Percentiles rank a stretch among this genome's conserved stretches.
Evolutionary conservation across 2,797 vertebrate genomes (phyloP).

Genomic region (Oophaga sylvatica): DNA sequence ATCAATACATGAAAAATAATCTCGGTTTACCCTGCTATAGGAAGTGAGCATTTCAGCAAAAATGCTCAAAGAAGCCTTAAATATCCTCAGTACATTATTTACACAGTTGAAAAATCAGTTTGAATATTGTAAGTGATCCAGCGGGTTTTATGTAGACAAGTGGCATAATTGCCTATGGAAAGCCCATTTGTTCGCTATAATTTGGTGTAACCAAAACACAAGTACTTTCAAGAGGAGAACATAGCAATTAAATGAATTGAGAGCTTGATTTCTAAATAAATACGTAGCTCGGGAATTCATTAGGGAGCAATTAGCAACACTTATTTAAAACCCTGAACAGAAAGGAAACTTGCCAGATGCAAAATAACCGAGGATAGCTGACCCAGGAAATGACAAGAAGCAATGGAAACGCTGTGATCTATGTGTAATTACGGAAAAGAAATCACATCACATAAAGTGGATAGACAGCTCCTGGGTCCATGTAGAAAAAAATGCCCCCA

Average conservation of each 20-base stretch:
- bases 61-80: neutral
- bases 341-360: conserved; percentile 25
- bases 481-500: neutral
- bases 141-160: conserved; percentile 28
- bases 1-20: neutral
- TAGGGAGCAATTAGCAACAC: conserved; percentile 60
- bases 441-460: neutral
- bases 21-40: neutral
- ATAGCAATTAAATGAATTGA: conserved; percentile 56
- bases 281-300: conserved; percentile 53
- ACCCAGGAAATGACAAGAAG: conserved; percentile 12
- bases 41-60: neutral
- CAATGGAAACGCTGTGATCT: neutral
- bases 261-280: conserved; percentile 60
- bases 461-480: neutral
- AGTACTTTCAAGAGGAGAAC: conserved; percentile 49
- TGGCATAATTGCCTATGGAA: conserved; percentile 51
- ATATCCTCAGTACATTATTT: neutral
- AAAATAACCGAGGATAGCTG: conserved; percentile 34
- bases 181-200: conserved; percentile 55
- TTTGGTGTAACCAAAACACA: conserved; percentile 58
- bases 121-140: conserved; percentile 9
- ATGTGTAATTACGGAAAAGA: neutral
- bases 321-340: conserved; percentile 43
- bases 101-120: neutral